A percentile compares a stretch with the other conserved stretches of the same genome.
These are phyloP conservation scores for Lagorchestes hirsutus DNA, from an alignment of 2,797 vertebrate genomes.

Conservation along the genomic window DNA sequence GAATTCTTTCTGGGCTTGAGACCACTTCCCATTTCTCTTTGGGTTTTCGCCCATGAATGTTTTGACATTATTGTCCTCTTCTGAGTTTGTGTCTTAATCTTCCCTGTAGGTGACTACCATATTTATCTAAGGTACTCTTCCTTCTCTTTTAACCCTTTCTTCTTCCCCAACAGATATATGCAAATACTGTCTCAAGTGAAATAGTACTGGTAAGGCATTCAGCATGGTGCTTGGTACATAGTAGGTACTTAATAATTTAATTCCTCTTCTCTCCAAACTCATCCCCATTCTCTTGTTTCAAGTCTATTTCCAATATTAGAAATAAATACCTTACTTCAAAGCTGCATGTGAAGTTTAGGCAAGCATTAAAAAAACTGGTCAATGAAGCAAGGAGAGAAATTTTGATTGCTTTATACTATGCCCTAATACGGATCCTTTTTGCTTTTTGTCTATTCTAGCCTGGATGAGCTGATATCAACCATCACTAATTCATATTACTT, in stretches of 20 bases:
- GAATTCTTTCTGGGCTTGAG: no score
- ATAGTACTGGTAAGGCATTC: not conserved
- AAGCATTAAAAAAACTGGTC: not conserved
- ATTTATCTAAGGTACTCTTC: not conserved
- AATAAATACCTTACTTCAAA: not conserved
- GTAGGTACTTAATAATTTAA: no score
- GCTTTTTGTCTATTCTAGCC: not conserved
- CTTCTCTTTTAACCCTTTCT: not conserved
- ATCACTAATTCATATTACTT: constrained; percentile 25
- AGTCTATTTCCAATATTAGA: not conserved
- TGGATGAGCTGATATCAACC: constrained; percentile 49
- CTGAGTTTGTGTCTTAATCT: no score
- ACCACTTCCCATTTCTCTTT: no score
- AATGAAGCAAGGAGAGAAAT: not conserved
- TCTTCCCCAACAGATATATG: not conserved
- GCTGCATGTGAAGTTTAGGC: not conserved
- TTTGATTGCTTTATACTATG: not conserved
- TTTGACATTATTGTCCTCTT: no score
- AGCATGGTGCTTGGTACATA: not conserved
- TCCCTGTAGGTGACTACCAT: not conserved
- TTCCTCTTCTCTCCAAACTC: not conserved
- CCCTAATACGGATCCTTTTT: not conserved
- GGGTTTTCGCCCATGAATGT: no score
- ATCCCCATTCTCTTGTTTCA: not conserved
- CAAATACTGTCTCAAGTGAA: not conserved